Evolutionary conservation across 1,140 invertebrate genomes (phyloP), one percentile per base, ranked within the genome.

Genomic region (Lucilia sericata): DNA sequence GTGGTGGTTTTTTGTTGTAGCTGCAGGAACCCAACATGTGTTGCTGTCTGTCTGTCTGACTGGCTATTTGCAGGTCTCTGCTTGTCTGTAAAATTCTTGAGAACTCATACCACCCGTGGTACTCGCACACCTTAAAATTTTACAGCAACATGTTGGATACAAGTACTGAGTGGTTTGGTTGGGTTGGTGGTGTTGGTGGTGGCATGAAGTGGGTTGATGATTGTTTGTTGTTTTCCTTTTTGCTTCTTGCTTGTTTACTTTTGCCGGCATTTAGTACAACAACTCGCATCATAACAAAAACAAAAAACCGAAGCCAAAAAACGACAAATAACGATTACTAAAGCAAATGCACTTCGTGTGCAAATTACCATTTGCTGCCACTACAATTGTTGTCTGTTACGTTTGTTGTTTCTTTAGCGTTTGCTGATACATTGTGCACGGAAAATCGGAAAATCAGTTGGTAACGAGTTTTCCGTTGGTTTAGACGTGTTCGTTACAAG

Each of bases 401-500:
- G 42, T 42, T 42, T 42, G 42, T 76, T 76, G 30, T 80, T 78
- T 49, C 76, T 80, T 49, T 80, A 42, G 76, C 76, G 42, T 17
- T 25, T 80, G 76, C 21, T 80, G 47, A 80, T 80, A 80, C n/a
- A 21, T 30, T 30, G 25, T 49, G 14, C 55, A 78, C 74, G 84
- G 74, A 76, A 85, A 70, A 60, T 75, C 82, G 82, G 70, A 81
- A 83, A 84, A 74, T 85, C 76, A 90, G 89, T 90, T 90, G 88
- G 88, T 88, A 90, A 90, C 88, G 88, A 88, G 86, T 88, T 81
- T 87, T 86, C 86, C 87, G 82, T 85, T 87, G 75, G 86, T 74
- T 86, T 87, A 86, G 89, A 89, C 89, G 87, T 88, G 82, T 85
- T 85, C 82, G 84, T 81, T 83, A 51, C 75, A 75, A 85, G 36